phyloP scores from a whole-genome alignment of 1,140 invertebrate species.

The Drosophila albomicans region DNA sequence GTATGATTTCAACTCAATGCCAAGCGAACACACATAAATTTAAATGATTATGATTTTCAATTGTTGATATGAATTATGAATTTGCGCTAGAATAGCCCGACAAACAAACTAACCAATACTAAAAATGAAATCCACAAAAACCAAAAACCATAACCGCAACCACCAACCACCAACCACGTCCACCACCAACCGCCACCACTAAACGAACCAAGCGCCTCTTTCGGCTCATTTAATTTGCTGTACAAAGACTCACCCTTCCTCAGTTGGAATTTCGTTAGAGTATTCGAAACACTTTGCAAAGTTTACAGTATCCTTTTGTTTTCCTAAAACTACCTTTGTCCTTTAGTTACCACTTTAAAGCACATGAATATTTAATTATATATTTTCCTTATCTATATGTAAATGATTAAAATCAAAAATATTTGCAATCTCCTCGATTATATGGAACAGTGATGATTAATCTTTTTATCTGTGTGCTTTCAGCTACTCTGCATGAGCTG shows the following conservation, averaged over 20 bases:
- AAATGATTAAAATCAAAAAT: constrained; percentile 49
- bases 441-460: constrained; percentile 61
- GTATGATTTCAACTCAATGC: constrained; percentile 61
- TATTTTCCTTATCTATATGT: constrained; percentile 60
- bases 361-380: constrained; percentile 58
- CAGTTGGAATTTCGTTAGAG: constrained; percentile 53
- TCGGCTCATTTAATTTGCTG: constrained; percentile 77
- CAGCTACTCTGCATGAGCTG: constrained; percentile 87
- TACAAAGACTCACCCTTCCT: constrained; percentile 58
- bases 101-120: constrained; percentile 36
- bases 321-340: constrained; percentile 35
- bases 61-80: constrained; percentile 34
- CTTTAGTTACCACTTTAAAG: constrained; percentile 61
- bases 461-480: constrained; percentile 79
- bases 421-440: constrained; percentile 32
- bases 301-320: constrained; percentile 46
- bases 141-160: constrained; percentile 19
- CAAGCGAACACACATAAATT: constrained; percentile 45
- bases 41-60: constrained; percentile 28
- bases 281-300: constrained; percentile 71
- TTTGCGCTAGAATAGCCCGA: constrained; percentile 35
- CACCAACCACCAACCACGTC: constrained; percentile 45
- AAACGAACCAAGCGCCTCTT: constrained; percentile 56
- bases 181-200: constrained; percentile 37
- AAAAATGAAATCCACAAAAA: constrained; percentile 41